phyloP scores from a whole-genome alignment of 2,888 invertebrate species.

The Ganaspis brasiliensis region DNA sequence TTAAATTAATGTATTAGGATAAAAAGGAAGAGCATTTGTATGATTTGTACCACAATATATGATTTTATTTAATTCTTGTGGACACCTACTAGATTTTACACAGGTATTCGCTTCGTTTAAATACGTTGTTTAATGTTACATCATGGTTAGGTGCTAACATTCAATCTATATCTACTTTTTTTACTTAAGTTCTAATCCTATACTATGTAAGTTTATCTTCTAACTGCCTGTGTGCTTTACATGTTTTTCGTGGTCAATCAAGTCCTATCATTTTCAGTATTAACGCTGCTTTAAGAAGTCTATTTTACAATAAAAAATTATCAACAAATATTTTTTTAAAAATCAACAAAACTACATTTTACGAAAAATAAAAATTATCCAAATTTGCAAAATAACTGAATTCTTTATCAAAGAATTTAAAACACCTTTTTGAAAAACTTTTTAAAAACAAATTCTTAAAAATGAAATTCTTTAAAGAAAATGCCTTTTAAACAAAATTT shows the following conservation, averaged over 20 bases:
- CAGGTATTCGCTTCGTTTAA: conserved; percentile 79
- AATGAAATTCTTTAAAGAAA: no score
- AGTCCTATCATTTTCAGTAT: conserved; percentile 58
- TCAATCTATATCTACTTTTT: conserved; percentile 78
- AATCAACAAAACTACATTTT: no score
- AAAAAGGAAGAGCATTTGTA: conserved; percentile 49
- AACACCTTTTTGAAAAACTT: no score
- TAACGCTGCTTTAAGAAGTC: conserved; percentile 25
- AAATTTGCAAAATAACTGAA: no score
- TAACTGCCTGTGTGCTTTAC: conserved; percentile 70
- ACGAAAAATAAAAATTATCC: no score
- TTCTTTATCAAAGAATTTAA: no score
- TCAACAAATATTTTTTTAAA: background rate
- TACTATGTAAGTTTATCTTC: conserved; percentile 77
- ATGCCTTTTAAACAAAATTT: no score
- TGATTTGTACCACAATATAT: conserved; percentile 80
- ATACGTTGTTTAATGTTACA: conserved; percentile 80
- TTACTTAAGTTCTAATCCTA: conserved; percentile 78
- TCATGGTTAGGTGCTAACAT: conserved; percentile 79
- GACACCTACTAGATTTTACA: conserved; percentile 81
- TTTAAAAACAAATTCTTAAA: no score
- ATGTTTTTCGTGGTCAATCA: conserved; percentile 74
- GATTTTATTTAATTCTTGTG: conserved; percentile 80
- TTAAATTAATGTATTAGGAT: background rate
- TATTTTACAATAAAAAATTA: conserved; percentile 7